Conservation (phyloP, 2,113 vertebrate genomes). For the Xerus inauris region DNA sequence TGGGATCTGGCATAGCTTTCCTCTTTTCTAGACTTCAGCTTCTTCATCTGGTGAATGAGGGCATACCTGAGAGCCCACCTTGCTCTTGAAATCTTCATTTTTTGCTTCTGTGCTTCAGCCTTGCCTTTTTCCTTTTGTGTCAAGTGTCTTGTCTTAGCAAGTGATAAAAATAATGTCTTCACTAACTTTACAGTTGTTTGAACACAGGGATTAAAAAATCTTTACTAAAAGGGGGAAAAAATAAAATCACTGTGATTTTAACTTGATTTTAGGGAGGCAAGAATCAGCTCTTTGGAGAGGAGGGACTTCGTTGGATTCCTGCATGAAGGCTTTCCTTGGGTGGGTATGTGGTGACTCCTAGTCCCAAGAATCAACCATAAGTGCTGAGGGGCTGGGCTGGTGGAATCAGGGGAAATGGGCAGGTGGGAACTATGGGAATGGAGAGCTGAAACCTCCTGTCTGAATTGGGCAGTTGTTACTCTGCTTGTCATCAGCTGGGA, state of each 20-base stretch:
- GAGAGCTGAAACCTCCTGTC: neutral
- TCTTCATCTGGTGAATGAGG: neutral
- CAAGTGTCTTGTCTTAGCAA: neutral
- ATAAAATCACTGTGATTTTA: neutral
- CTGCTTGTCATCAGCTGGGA: constrained; percentile 14
- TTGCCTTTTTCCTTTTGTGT: neutral
- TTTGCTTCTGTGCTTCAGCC: neutral
- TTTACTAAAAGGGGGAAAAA: neutral
- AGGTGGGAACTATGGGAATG: neutral
- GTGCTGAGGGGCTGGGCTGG: neutral
- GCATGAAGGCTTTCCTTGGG: neutral
- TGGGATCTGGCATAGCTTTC: neutral
- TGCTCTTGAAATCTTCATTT: neutral
- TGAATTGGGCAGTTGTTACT: neutral
- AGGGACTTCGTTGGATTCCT: neutral
- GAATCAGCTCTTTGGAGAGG: neutral
- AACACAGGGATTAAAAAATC: neutral
- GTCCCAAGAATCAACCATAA: neutral
- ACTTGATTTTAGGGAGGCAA: neutral
- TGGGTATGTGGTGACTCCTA: too few species aligned
- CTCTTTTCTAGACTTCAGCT: neutral
- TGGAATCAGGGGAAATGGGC: neutral
- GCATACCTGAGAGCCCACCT: too few species aligned
- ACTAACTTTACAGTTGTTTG: neutral
- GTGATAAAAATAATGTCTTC: neutral